Conservation (phyloP, 2,888 invertebrate genomes). For the Deilephila elpenor region DNA sequence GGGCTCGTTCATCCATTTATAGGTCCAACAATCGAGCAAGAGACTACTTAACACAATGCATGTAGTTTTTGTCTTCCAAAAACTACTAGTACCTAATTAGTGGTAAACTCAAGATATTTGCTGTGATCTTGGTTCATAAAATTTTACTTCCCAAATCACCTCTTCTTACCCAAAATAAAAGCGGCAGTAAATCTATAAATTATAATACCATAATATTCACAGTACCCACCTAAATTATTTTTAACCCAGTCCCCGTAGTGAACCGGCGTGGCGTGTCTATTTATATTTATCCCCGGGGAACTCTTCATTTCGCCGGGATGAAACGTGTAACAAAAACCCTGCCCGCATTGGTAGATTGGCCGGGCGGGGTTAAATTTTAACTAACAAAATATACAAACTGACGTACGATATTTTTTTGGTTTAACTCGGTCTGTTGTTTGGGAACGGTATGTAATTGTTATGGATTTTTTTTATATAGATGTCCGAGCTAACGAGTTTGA, state of each 20-base stretch:
- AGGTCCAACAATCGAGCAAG: too few relatives aligned
- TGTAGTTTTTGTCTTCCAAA: too few relatives aligned
- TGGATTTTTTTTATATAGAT: neutral
- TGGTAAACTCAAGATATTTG: too few relatives aligned
- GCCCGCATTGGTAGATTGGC: slow-evolving; percentile 3
- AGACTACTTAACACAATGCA: too few relatives aligned
- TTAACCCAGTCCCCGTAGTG: neutral
- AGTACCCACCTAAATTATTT: neutral
- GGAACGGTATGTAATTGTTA: neutral
- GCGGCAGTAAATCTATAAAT: too few relatives aligned
- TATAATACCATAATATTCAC: neutral
- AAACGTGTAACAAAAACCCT: neutral
- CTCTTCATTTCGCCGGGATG: neutral
- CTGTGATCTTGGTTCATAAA: too few relatives aligned
- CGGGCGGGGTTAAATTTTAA: neutral
- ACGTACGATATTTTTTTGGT: neutral
- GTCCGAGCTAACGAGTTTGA: too few relatives aligned
- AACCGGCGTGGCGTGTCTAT: neutral
- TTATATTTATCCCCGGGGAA: neutral
- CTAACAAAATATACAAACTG: neutral
- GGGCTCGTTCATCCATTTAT: too few relatives aligned
- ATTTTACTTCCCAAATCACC: too few relatives aligned
- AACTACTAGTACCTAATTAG: too few relatives aligned
- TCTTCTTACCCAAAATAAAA: neutral
- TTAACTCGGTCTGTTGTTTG: neutral